These are phyloP conservation scores for Cuniculus paca DNA, from an alignment of 2,797 vertebrate species.

Conservation along the genomic window DNA sequence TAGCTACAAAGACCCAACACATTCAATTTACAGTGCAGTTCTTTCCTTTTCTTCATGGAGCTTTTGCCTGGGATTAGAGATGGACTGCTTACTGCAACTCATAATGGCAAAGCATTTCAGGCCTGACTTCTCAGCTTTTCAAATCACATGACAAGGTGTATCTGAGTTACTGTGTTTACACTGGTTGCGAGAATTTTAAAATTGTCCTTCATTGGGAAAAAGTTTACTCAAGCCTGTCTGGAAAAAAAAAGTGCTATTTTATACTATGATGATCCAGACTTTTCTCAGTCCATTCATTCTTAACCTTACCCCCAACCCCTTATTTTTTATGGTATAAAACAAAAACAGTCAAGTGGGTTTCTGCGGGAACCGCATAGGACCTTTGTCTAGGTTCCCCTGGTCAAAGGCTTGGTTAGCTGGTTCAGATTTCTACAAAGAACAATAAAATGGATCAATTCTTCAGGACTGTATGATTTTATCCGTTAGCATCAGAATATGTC, in stretches of 20 bases:
- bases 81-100: constrained; percentile 54
- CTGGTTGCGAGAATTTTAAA: constrained; percentile 70
- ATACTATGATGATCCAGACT: not conserved
- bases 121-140: constrained; percentile 68
- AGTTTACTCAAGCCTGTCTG: not conserved
- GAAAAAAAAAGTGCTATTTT: not conserved
- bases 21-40: constrained; percentile 75
- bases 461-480: not conserved
- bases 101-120: constrained; percentile 60
- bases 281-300: not conserved
- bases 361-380: not conserved
- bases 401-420: not conserved
- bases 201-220: not conserved
- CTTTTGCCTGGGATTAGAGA: constrained; percentile 68
- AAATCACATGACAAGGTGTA: constrained; percentile 1
- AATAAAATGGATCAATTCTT: not conserved
- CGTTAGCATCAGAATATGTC: not conserved
- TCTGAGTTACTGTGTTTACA: constrained; percentile 13
- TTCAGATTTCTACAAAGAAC: not conserved
- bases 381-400: not conserved
- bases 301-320: not conserved
- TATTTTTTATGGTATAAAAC: not conserved
- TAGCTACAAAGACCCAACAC: constrained; percentile 54
- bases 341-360: not conserved
- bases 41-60: constrained; percentile 36